A percentile compares a stretch with the other conserved stretches of the same genome.
phyloP scores from a whole-genome alignment of 2,888 invertebrate genomes.

The Scrobipalpa atriplicella region DNA sequence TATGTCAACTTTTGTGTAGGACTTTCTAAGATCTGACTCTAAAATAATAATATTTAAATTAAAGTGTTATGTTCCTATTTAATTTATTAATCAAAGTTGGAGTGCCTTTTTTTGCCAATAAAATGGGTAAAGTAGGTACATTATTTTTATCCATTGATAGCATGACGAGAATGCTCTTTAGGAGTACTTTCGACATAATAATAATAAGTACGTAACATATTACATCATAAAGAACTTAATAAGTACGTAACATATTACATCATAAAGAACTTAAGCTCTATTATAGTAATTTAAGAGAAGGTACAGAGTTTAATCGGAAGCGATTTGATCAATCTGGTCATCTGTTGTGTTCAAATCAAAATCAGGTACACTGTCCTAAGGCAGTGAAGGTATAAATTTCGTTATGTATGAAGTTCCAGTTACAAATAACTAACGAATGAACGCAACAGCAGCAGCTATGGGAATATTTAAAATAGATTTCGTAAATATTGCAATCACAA shows the following conservation, averaged over 20 bases:
- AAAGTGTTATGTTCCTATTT: too few relatives aligned
- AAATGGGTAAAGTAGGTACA: too few relatives aligned
- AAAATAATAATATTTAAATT: neutral
- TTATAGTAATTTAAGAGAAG: constrained; percentile 35
- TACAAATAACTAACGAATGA: neutral
- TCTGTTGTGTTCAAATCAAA: neutral
- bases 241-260: too few relatives aligned
- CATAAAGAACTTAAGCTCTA: constrained; percentile 28
- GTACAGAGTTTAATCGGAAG: constrained; percentile 26
- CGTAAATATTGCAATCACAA: neutral
- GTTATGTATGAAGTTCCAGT: constrained; percentile 2
- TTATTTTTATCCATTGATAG: too few relatives aligned
- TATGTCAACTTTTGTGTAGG: too few relatives aligned
- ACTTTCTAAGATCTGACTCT: too few relatives aligned
- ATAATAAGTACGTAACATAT: constrained; percentile 5
- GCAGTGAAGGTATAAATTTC: neutral
- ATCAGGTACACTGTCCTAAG: neutral
- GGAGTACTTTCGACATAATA: neutral
- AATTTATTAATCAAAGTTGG: too few relatives aligned
- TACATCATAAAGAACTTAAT: neutral
- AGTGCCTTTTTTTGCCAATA: too few relatives aligned
- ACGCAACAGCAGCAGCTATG: neutral
- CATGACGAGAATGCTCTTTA: neutral
- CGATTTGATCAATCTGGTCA: constrained; percentile 15
- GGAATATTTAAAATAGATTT: neutral